Evolutionary conservation across 2,113 vertebrate species (phyloP), one percentile per base, ranked within the genome.

Genomic region (Ictalurus furcatus): DNA sequence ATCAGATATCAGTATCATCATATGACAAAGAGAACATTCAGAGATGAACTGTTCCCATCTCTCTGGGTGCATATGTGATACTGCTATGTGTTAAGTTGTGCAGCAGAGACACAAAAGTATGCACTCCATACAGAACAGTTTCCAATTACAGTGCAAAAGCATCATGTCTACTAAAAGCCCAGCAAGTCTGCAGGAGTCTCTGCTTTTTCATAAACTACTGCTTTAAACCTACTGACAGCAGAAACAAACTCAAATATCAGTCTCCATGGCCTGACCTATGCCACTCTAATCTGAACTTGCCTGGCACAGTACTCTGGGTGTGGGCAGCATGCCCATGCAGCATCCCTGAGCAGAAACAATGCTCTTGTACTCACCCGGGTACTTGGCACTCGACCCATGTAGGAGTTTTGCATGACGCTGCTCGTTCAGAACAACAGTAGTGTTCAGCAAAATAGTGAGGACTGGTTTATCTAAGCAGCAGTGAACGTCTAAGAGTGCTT

Each of bases 301-400:
- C 56, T 59, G 40, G 30, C n/a, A 74, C 9, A 84, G 3, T 44
- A 73, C 40, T 58, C 81, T 69, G 89, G 61, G 58, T 40, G 40
- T 48, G 17, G 56, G 61, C 79, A 91, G 85, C 88, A 92, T 87
- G 86, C 85, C 58, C 87, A 90, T 92, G 89, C 91, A 92, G 56
- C 85, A 88, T 73, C 87, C 44, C 25, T 69, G 34, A 76, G 71
- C 63, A 63, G 34, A 88, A 85, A 23, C 59, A 59, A 30, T 19
- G 16, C 79, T 13, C 23, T 19, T 78, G 30, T 88, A 93, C 94
- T 98, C 94, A 97, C 97, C 97, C 96, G 91, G 84, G 83, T 91
- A 74, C 81, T 84, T 7, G 94, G 93, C 56, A 91, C 85, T 79
- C 96, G 94, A 95, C 95, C 95, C 87, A 91, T 93, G 93, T 91